phyloP scores from a whole-genome alignment of 1,140 invertebrate species.

The Oncopodura yosiiana region DNA sequence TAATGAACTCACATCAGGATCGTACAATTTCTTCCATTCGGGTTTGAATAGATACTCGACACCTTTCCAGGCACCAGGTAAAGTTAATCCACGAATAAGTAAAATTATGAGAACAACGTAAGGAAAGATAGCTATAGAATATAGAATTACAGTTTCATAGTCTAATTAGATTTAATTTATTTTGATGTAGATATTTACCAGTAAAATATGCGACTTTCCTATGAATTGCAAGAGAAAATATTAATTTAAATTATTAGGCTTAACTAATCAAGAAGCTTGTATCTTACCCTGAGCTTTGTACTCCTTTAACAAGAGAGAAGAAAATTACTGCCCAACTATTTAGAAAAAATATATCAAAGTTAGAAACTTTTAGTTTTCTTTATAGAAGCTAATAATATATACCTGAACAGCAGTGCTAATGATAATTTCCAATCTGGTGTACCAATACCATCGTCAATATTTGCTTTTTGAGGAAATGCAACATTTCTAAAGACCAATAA shows the following conservation, averaged over 20 bases:
- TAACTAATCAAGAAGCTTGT: no score
- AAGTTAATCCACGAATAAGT: slow-evolving; percentile 59
- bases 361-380: no score
- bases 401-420: no score
- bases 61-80: slow-evolving; percentile 63
- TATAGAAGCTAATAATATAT: no score
- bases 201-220: slow-evolving; percentile 13
- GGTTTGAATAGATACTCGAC: slow-evolving; percentile 66
- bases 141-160: no score
- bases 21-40: slow-evolving; percentile 55
- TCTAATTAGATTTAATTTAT: no score
- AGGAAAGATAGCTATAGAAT: slow-evolving; percentile 76
- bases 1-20: slow-evolving; percentile 46
- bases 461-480: neutral
- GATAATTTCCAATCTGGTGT: slow-evolving; percentile 62
- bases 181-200: no score
- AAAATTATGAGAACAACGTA: slow-evolving; percentile 71
- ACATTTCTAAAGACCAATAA: slow-evolving; percentile 1
- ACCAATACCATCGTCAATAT: slow-evolving; percentile 64
- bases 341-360: no score
- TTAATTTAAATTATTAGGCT: no score
- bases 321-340: slow-evolving; percentile 63
- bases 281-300: slow-evolving; percentile 63
- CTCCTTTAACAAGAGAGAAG: slow-evolving; percentile 63
- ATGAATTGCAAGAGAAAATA: no score